phyloP scores from a whole-genome alignment of 2,797 vertebrate species.

The Taeniopygia guttata region DNA sequence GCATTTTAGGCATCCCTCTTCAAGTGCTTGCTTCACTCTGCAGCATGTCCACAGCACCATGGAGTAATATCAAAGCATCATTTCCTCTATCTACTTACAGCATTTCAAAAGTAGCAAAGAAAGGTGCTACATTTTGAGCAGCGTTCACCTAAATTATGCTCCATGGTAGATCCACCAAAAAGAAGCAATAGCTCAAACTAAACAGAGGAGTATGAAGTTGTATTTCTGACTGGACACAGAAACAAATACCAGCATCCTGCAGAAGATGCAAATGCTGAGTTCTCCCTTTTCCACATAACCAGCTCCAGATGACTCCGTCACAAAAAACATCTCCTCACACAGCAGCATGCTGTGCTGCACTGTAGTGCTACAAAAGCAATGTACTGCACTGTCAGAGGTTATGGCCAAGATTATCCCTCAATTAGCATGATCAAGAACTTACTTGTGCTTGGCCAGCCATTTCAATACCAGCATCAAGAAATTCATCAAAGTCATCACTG shows the following conservation, averaged over 20 bases:
- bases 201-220: rapidly evolving
- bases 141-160: neutral
- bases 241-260: neutral
- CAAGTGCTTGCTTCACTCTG: neutral
- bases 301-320: neutral
- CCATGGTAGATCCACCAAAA: neutral
- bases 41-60: neutral
- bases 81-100: neutral
- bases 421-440: neutral
- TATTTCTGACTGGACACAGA: neutral
- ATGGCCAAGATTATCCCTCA: neutral
- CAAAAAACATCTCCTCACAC: neutral
- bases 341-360: neutral
- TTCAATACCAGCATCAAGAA: constrained; percentile 96
- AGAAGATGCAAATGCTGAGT: neutral
- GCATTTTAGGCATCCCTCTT: neutral
- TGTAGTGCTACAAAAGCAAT: neutral
- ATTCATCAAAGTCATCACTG: constrained; percentile 97
- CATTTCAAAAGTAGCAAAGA: neutral
- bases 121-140: neutral
- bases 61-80: neutral
- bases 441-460: constrained; percentile 99
- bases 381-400: neutral
- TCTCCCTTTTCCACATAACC: neutral
- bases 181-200: neutral